A percentile compares a stretch with the other conserved stretches of the same genome.
These are phyloP conservation scores for Microctonus brassicae DNA, from an alignment of 2,888 invertebrate genomes.

Conservation along the genomic window DNA sequence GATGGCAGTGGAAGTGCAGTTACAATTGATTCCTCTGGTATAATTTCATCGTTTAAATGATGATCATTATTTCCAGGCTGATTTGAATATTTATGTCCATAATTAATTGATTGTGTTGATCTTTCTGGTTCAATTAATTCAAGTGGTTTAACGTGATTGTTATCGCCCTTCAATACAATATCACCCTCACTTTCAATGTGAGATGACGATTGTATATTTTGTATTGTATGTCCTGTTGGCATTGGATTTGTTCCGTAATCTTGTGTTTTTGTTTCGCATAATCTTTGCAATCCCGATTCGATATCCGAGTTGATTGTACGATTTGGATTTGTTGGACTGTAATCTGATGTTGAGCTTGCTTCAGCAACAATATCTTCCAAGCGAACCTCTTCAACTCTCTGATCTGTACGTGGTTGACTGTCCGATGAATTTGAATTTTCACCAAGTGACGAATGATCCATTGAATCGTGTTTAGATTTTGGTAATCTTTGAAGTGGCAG, in stretches of 20 bases:
- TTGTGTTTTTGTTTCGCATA: constrained; percentile 53
- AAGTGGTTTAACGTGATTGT: constrained; percentile 45
- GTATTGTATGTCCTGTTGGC: constrained; percentile 36
- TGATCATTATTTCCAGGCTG: constrained; percentile 44
- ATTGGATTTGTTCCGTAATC: constrained; percentile 50
- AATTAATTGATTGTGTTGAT: constrained; percentile 51
- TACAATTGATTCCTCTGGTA: constrained; percentile 51
- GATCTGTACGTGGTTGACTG: constrained; percentile 62
- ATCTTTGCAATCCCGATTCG: constrained; percentile 57
- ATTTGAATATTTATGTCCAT: constrained; percentile 47
- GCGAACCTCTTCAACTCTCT: constrained; percentile 66
- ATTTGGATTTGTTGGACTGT: constrained; percentile 59
- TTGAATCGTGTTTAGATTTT: constrained; percentile 59
- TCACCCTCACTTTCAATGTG: constrained; percentile 45
- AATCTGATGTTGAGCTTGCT: constrained; percentile 60
- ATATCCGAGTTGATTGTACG: constrained; percentile 57
- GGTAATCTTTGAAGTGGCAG: constrained; percentile 63
- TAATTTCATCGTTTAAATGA: constrained; percentile 51
- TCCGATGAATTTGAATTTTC: constrained; percentile 68
- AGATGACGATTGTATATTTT: constrained; percentile 50
- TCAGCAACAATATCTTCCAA: constrained; percentile 66
- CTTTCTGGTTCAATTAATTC: constrained; percentile 48
- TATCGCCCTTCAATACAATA: constrained; percentile 46
- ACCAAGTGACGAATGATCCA: constrained; percentile 61
- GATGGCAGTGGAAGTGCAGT: constrained; percentile 26